These are phyloP conservation scores for Calcarius lapponicus DNA, from an alignment of 2,797 vertebrate genomes.

Conservation along the genomic window DNA sequence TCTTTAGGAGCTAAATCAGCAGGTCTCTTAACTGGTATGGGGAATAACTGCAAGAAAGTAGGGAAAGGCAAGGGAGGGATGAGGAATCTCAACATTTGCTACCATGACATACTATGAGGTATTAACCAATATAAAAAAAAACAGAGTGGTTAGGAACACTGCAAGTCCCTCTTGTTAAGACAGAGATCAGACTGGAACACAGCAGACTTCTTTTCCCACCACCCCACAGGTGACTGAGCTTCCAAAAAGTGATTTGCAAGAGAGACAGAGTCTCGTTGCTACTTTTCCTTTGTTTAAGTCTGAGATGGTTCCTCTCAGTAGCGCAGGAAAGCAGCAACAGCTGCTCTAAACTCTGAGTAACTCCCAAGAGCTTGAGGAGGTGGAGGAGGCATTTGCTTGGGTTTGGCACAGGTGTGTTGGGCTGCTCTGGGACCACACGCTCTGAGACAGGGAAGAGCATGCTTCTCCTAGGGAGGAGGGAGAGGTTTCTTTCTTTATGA, in stretches of 20 bases:
- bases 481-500: not conserved
- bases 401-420: not conserved
- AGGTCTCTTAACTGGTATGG: not conserved
- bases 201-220: not conserved
- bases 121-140: not conserved
- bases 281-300: not conserved
- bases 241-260: not conserved
- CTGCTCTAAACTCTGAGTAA: not conserved
- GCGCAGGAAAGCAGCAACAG: not conserved
- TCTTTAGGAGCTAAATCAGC: not conserved
- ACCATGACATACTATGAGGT: rapidly evolving
- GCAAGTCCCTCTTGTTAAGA: not conserved
- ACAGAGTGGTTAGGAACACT: not conserved
- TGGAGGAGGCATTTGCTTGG: not conserved
- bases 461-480: not conserved
- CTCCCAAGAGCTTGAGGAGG: not conserved
- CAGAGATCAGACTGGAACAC: not conserved
- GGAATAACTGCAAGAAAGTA: not conserved
- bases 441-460: not conserved
- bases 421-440: rapidly evolving
- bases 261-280: not conserved
- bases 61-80: not conserved
- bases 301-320: not conserved
- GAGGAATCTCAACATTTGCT: not conserved
- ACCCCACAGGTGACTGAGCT: rapidly evolving